Evolutionary conservation across 2,888 invertebrate species (phyloP).

Genomic region (Aphidoletes aphidimyza): DNA sequence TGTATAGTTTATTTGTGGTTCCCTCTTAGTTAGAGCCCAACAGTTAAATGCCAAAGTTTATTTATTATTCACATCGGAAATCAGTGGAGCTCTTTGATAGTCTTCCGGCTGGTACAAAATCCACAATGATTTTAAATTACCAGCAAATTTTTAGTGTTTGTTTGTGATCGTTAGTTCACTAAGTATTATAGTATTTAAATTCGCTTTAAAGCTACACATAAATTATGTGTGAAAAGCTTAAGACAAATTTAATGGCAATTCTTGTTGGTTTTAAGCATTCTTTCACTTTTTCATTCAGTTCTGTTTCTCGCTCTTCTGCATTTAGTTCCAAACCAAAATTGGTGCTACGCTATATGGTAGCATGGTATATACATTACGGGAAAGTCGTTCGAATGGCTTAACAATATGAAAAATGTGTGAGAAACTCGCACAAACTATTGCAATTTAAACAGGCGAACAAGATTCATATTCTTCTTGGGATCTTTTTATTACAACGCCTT

Average conservation of each 20-base stretch:
- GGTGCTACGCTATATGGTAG: too few relatives aligned
- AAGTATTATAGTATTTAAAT: conserved; percentile 31
- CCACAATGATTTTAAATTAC: too few relatives aligned
- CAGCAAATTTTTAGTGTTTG: too few relatives aligned
- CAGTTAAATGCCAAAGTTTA: conserved; percentile 7
- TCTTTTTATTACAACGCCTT: neutral
- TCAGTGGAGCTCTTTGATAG: neutral
- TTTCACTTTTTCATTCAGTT: too few relatives aligned
- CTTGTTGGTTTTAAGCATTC: conserved; percentile 31
- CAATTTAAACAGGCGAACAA: neutral
- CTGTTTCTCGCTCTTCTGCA: neutral
- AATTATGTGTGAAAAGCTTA: conserved; percentile 44
- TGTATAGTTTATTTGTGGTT: neutral
- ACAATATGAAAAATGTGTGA: conserved; percentile 7
- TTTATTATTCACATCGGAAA: neutral
- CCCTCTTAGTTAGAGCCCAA: neutral
- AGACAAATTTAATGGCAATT: conserved; percentile 53
- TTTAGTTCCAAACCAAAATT: neutral
- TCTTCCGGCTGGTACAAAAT: neutral
- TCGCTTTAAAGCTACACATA: conserved; percentile 50
- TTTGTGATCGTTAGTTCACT: conserved; percentile 27
- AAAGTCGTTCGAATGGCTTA: conserved; percentile 12
- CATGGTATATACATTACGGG: neutral
- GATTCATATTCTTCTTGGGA: neutral
- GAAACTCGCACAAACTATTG: neutral